Evolutionary conservation across 2,888 invertebrate genomes (phyloP), one percentile per base, ranked within the genome.

Genomic region (Idaea dimidiata): DNA sequence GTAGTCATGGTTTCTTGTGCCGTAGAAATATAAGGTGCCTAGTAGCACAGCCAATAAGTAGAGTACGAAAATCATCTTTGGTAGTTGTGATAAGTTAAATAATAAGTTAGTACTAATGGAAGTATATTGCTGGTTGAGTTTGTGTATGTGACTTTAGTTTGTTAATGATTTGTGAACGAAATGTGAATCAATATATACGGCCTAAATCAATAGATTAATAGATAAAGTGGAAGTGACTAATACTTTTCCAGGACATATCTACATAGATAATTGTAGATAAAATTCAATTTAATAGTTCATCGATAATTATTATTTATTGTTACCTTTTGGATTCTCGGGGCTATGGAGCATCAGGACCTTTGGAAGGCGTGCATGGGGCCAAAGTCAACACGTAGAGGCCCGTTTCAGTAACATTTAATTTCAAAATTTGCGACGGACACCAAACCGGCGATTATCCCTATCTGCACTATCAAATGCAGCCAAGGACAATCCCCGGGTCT

Each of bases 1-100:
- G 66, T 87, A 86, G 43, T 71, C 72, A 60, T 79, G 77, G 60
- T 73, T 80, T 18, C 75, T 73, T 6, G 79, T 80, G 17, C 81
- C 80, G 66, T 81, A 84, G 16, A 74, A 61, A 68, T 84, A 86
- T 5, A 82, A 69, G 17, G 67, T 72, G 16, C 75, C 68, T n/a
- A 66, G 60, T n/a, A 70, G 63, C 10, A 81, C 43, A 43, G 43
- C 43, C 43, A 43, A 43, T 43, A 43, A 43, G 43, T 43, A 43
- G 43, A 43, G 43, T 43, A 43, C 43, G 43, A 43, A 43, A 43
- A 43, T 43, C 43, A 43, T 43, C 8, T 43, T 43, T 10, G 43
- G 43, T 43, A 43, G 43, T 57, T 16, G 1, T 16, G 57, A 57
- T 1, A 24, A 57, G 57, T 57, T 8, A n/a, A 18, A n/a, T n/a